Evolutionary conservation across 2,888 invertebrate species (phyloP).

Genomic region (Agrilus biguttatus): DNA sequence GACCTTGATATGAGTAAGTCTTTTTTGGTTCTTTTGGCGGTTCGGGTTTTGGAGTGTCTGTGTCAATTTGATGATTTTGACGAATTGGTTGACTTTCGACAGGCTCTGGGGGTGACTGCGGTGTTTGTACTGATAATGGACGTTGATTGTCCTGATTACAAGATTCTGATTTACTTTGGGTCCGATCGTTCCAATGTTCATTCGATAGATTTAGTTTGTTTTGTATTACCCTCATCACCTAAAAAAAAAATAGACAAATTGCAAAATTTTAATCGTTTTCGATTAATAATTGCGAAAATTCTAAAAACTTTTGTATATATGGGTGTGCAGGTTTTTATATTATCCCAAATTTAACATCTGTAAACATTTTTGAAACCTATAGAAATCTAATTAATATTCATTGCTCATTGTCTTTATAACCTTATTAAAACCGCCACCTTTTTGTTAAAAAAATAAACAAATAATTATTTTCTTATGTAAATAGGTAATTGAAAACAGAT

Average conservation of each 20-base stretch:
- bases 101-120: not conserved
- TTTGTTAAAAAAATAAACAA: too few relatives aligned
- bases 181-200: constrained; percentile 16
- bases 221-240: constrained; percentile 35
- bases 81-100: not conserved
- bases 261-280: not conserved
- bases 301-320: too few relatives aligned
- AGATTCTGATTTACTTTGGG: too few relatives aligned
- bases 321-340: not conserved
- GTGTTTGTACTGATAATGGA: not conserved
- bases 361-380: not conserved
- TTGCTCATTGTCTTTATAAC: too few relatives aligned
- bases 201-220: constrained; percentile 30
- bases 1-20: constrained; percentile 33
- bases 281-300: too few relatives aligned
- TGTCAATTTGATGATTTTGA: constrained; percentile 1
- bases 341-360: not conserved
- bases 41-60: constrained; percentile 8
- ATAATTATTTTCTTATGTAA: too few relatives aligned
- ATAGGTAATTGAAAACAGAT: too few relatives aligned
- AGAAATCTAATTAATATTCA: too few relatives aligned
- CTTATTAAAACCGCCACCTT: too few relatives aligned
- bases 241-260: constrained; percentile 5
- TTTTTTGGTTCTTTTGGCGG: constrained; percentile 10
- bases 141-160: constrained; percentile 2